Percentiles rank a stretch among this genome's conserved stretches.
Conservation (phyloP, 2,113 vertebrate genomes). For the Syngnathus floridae region DNA sequence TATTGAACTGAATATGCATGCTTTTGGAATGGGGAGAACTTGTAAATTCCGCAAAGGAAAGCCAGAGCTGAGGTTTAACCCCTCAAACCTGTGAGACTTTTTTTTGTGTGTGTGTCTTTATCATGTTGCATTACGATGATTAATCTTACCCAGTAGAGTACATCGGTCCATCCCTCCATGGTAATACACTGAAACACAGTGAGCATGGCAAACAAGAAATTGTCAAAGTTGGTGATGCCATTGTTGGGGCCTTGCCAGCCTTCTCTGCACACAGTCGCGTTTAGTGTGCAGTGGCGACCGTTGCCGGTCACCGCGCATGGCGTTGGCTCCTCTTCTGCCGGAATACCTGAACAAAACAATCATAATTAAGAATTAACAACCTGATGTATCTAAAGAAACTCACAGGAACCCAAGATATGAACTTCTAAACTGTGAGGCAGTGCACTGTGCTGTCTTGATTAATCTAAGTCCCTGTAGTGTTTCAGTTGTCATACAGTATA, state of each 20-base stretch:
- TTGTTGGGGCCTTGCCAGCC: conserved; percentile 96
- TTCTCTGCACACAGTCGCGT: conserved; percentile 83
- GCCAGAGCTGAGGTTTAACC: neutral
- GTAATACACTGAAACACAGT: conserved; percentile 99
- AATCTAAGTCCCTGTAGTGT: too few relatives aligned
- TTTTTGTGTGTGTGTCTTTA: neutral
- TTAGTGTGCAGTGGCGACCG: conserved; percentile 84
- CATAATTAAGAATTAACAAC: too few relatives aligned
- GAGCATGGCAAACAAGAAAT: conserved; percentile 97
- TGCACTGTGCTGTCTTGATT: too few relatives aligned
- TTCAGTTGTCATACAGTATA: too few relatives aligned
- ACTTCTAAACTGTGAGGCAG: too few relatives aligned
- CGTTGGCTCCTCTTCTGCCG: conserved; percentile 87
- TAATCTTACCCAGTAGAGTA: conserved; percentile 91
- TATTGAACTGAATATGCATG: neutral
- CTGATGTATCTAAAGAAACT: too few relatives aligned
- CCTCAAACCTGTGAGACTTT: neutral
- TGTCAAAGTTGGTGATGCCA: conserved; percentile 99
- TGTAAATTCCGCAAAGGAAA: neutral
- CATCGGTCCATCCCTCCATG: conserved; percentile 99
- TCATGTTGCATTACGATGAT: neutral
- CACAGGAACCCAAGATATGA: too few relatives aligned
- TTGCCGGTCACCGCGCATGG: conserved; percentile 93
- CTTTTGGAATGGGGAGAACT: neutral
- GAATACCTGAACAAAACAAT: conserved; percentile 67